Percentiles rank a stretch among this genome's conserved stretches.
Evolutionary conservation across 1,140 invertebrate species (phyloP).

Genomic region (Panagrolaimus sp.): DNA sequence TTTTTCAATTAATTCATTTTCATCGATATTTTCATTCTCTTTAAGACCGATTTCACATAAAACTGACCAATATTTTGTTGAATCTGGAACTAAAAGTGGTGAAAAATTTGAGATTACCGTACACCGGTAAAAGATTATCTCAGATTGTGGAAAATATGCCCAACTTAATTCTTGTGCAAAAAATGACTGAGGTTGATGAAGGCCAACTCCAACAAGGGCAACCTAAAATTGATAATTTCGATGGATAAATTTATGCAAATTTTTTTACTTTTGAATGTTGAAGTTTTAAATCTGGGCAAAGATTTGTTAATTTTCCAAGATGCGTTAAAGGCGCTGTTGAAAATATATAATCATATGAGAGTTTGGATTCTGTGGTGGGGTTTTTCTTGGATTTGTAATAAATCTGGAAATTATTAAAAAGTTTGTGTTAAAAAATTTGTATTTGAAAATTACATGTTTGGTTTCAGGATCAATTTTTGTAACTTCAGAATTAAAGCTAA

Average conservation of each 20-base stretch:
- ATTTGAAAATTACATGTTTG: constrained; percentile 10
- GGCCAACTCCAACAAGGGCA: constrained; percentile 41
- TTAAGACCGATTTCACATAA: constrained; percentile 43
- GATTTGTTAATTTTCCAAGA: constrained; percentile 22
- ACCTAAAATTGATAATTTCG: not conserved
- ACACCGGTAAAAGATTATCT: constrained; percentile 40
- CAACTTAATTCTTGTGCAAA: constrained; percentile 36
- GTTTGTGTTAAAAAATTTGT: not conserved
- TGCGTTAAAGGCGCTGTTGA: constrained; percentile 41
- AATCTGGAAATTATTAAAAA: constrained; percentile 18
- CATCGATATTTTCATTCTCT: constrained; percentile 19
- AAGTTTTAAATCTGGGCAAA: constrained; percentile 24
- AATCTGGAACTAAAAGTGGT: constrained; percentile 29
- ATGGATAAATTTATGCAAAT: not conserved
- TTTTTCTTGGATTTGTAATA: constrained; percentile 5
- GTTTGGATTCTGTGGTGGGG: not conserved
- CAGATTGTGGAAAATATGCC: constrained; percentile 43
- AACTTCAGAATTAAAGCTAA: constrained; percentile 32
- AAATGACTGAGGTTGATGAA: constrained; percentile 28
- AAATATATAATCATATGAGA: constrained; percentile 30
- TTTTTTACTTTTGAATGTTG: constrained; percentile 35
- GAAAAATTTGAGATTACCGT: constrained; percentile 45
- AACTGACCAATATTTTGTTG: constrained; percentile 44
- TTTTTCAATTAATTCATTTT: constrained; percentile 14
- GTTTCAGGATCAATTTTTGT: constrained; percentile 25